Conservation (phyloP, 1,140 invertebrate species). For the Lamellibrachia luymesi region DNA sequence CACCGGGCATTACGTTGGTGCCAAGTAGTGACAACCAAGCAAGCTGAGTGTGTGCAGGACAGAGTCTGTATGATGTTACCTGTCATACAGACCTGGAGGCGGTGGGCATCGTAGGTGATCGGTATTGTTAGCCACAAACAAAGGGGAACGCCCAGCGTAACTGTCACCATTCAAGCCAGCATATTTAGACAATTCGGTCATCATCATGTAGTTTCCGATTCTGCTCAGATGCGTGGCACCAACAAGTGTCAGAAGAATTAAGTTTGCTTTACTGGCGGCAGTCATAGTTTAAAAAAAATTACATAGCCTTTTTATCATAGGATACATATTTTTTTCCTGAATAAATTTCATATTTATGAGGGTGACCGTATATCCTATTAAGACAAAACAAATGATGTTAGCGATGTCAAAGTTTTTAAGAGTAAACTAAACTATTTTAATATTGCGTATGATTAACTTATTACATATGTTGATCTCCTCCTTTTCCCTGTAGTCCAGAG, state of each 20-base stretch:
- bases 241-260: background rate
- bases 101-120: background rate
- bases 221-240: background rate
- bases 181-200: background rate
- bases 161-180: background rate
- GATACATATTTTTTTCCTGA: too few relatives aligned
- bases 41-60: background rate
- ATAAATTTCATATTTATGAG: too few relatives aligned
- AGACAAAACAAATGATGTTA: too few relatives aligned
- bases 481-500: too few relatives aligned
- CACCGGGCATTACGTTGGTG: background rate
- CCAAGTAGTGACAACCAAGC: background rate
- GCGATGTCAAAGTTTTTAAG: too few relatives aligned
- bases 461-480: too few relatives aligned
- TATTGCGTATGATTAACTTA: too few relatives aligned
- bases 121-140: background rate
- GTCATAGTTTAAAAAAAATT: background rate
- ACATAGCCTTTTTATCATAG: background rate
- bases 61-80: background rate
- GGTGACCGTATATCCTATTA: too few relatives aligned
- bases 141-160: background rate
- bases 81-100: background rate
- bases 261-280: background rate
- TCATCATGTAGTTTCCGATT: background rate
- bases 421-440: too few relatives aligned